phyloP scores from a whole-genome alignment of 2,888 invertebrate species.

The Aphodius granarius region DNA sequence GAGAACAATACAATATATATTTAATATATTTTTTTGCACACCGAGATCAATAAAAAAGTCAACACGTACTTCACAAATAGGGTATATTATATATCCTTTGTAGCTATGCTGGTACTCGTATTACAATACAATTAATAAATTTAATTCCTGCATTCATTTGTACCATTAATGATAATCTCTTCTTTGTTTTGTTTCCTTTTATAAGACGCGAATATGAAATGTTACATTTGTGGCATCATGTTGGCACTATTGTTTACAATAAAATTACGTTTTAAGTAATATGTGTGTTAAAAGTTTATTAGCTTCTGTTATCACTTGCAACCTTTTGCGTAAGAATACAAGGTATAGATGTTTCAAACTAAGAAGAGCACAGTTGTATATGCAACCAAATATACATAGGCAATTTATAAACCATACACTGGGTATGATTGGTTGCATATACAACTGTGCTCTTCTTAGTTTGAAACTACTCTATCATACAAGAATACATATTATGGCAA shows the following conservation, averaged over 20 bases:
- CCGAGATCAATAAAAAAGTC: slow-evolving; percentile 4
- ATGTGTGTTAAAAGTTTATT: neutral
- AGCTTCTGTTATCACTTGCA: neutral
- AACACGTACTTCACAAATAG: neutral
- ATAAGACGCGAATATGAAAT: neutral
- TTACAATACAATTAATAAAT: slow-evolving; percentile 10
- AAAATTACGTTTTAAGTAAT: slow-evolving; percentile 23
- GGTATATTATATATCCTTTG: neutral
- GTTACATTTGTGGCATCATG: neutral
- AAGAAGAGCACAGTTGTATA: too few relatives aligned
- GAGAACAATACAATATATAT: slow-evolving; percentile 12
- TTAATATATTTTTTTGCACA: slow-evolving; percentile 6
- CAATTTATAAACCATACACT: too few relatives aligned
- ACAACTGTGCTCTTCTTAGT: too few relatives aligned
- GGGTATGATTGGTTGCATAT: too few relatives aligned
- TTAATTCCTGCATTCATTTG: slow-evolving; percentile 20
- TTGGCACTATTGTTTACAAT: slow-evolving; percentile 17
- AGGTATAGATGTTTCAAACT: too few relatives aligned
- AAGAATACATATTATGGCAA: too few relatives aligned
- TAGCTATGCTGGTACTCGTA: neutral
- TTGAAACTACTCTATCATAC: too few relatives aligned
- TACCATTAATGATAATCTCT: slow-evolving; percentile 18
- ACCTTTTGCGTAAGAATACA: neutral
- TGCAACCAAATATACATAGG: too few relatives aligned
- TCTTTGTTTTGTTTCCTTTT: slow-evolving; percentile 7